Conservation (phyloP, 2,113 vertebrate genomes). For the Hypocryptadius cinnamomeus region DNA sequence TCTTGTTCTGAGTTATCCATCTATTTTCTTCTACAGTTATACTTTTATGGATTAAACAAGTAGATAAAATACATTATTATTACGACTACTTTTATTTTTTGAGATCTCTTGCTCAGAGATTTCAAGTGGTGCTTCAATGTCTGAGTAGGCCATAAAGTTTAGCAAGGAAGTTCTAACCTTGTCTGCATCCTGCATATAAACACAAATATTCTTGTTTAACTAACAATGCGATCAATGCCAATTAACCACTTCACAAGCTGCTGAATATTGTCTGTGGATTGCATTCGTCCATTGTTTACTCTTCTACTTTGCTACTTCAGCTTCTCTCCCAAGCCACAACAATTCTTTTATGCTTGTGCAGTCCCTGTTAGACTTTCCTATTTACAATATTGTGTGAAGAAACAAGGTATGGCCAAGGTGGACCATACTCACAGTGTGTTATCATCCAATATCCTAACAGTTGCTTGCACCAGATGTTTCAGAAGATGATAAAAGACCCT, state of each 20-base stretch:
- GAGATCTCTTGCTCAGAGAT: not conserved
- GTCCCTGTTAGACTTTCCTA: not conserved
- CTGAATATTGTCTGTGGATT: not conserved
- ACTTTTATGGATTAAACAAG: not conserved
- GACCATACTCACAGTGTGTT: not conserved
- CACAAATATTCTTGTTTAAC: not conserved
- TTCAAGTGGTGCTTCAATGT: not conserved
- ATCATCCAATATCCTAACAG: not conserved
- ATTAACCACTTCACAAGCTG: not conserved
- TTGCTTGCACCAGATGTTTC: not conserved
- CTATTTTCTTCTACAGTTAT: not conserved
- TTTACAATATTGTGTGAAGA: not conserved
- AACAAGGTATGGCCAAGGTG: not conserved
- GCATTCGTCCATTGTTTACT: not conserved
- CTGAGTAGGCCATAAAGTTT: not conserved
- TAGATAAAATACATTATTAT: not conserved
- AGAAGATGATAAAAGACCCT: not conserved
- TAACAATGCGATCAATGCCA: not conserved
- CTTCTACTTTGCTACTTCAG: not conserved
- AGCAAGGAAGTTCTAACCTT: slow-evolving; percentile 13
- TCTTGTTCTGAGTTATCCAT: not conserved
- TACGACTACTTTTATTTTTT: not conserved
- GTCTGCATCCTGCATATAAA: not conserved
- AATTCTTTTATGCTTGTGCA: not conserved
- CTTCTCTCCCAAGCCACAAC: not conserved